Evolutionary conservation across 92 coral and sea anemone genomes (phyloP).

Genomic region (Zoanthus sansibaricus): DNA sequence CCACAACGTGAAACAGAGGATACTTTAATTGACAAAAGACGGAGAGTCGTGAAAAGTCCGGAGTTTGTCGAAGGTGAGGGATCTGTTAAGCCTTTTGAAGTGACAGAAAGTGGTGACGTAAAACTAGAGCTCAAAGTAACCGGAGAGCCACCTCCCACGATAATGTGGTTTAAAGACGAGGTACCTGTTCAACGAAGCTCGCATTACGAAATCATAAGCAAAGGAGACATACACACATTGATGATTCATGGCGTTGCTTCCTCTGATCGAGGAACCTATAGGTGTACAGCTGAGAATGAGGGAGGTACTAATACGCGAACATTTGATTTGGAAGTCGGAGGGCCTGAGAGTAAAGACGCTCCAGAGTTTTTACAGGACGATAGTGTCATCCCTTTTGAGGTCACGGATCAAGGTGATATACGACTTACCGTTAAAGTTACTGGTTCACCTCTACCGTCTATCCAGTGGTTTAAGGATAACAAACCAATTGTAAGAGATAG

Average conservation of each 20-base stretch:
- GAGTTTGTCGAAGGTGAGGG: slow-evolving; percentile 50
- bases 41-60: slow-evolving; percentile 29
- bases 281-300: slow-evolving; percentile 61
- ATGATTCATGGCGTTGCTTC: slow-evolving; percentile 77
- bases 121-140: slow-evolving; percentile 57
- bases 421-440: slow-evolving; percentile 69
- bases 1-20: slow-evolving; percentile 10
- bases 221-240: slow-evolving; percentile 70
- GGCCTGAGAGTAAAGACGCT: slow-evolving; percentile 23
- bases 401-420: slow-evolving; percentile 72
- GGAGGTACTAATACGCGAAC: slow-evolving; percentile 57
- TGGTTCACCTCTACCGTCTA: slow-evolving; percentile 70
- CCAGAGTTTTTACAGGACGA: slow-evolving; percentile 77
- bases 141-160: slow-evolving; percentile 58
- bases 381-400: slow-evolving; percentile 68
- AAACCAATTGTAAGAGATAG: slow-evolving; percentile 56
- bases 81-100: slow-evolving; percentile 37
- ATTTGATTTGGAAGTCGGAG: slow-evolving; percentile 65
- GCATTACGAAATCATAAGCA: slow-evolving; percentile 52
- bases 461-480: slow-evolving; percentile 87
- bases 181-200: slow-evolving; percentile 36
- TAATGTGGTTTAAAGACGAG: slow-evolving; percentile 61
- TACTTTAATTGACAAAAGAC: slow-evolving; percentile 17
- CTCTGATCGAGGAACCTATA: slow-evolving; percentile 76
- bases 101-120: slow-evolving; percentile 54